Evolutionary conservation across 2,113 vertebrate species (phyloP).

Genomic region (Pseudorasbora parva): DNA sequence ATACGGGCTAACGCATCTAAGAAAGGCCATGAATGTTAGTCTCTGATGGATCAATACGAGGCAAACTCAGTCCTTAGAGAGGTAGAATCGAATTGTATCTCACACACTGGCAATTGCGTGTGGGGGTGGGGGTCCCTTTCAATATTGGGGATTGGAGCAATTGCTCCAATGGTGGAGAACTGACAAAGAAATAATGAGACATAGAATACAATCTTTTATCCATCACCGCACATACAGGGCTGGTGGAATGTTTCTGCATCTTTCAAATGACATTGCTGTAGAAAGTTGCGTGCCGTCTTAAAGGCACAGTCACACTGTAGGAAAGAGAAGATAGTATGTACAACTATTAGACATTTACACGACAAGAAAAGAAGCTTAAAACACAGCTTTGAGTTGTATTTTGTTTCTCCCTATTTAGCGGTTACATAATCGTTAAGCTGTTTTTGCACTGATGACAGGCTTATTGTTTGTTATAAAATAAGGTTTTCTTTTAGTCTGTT

Average conservation of each 20-base stretch:
- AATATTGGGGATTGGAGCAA: background rate
- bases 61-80: slow-evolving; percentile 19
- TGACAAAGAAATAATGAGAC: slow-evolving; percentile 30
- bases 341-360: background rate
- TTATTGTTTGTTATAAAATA: background rate
- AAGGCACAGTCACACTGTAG: background rate
- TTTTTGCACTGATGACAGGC: background rate
- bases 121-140: background rate
- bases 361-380: no score
- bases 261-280: slow-evolving; percentile 1
- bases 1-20: slow-evolving; percentile 3
- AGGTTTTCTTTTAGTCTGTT: background rate
- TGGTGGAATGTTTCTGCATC: background rate
- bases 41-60: slow-evolving; percentile 70
- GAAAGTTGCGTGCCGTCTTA: background rate
- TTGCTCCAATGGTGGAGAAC: background rate
- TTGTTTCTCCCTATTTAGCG: background rate
- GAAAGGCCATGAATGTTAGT: slow-evolving; percentile 28
- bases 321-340: background rate
- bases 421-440: background rate
- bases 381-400: no score
- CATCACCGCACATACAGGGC: background rate
- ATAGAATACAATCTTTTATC: slow-evolving; percentile 17
- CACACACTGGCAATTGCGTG: background rate
- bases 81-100: slow-evolving; percentile 16